Conservation (phyloP, 1,140 invertebrate genomes). For the Pentalonia nigronervosa region DNA sequence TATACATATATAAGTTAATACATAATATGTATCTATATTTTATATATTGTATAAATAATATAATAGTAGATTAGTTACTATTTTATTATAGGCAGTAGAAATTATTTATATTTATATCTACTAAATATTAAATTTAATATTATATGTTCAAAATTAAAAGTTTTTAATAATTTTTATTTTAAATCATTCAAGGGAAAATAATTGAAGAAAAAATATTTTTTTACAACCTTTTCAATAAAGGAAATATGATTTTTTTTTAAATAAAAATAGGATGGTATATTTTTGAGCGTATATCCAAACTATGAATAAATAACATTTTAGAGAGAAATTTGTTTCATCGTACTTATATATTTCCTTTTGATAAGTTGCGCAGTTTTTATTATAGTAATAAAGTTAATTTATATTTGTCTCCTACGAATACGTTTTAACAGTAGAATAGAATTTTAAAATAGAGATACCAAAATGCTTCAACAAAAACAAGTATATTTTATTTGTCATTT, state of each 20-base stretch:
- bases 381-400: slow-evolving; percentile 51
- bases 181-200: not conserved
- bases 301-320: not conserved
- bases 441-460: slow-evolving; percentile 27
- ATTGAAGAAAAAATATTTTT: not conserved
- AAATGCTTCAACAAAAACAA: not conserved
- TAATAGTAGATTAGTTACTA: too few relatives aligned
- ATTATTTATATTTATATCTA: not conserved
- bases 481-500: slow-evolving; percentile 40
- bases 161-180: not conserved
- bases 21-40: not conserved
- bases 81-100: not conserved
- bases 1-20: not conserved
- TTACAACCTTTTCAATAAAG: not conserved
- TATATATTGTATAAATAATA: too few relatives aligned
- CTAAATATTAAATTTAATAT: not conserved
- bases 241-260: not conserved
- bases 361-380: slow-evolving; percentile 38
- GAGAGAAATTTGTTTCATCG: not conserved
- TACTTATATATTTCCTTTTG: not conserved
- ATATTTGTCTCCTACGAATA: not conserved
- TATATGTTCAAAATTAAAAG: not conserved
- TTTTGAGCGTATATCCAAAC: not conserved
- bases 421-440: not conserved
- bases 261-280: not conserved